phyloP scores from a whole-genome alignment of 1,140 invertebrate species.

The Lordiphosa stackelbergi region DNA sequence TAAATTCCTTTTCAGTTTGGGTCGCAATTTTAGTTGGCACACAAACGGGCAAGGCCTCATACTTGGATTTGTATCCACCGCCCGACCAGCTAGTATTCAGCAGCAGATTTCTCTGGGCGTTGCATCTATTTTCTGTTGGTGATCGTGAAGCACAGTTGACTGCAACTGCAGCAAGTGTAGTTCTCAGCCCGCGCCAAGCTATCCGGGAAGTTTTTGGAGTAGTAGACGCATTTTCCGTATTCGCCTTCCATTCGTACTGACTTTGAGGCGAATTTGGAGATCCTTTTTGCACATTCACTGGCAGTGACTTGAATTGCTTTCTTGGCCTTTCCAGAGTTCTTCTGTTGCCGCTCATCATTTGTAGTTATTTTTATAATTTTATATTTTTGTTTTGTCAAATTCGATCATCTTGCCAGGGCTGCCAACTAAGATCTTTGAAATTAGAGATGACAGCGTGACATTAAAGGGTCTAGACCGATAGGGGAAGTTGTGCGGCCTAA shows the following conservation, averaged over 20 bases:
- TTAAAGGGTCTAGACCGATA: too few species aligned
- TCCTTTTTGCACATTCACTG: slow-evolving; percentile 1
- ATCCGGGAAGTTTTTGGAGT: slow-evolving; percentile 1
- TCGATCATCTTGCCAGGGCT: slow-evolving; percentile 1
- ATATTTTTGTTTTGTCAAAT: background rate
- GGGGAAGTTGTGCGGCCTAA: too few species aligned
- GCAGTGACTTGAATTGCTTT: background rate
- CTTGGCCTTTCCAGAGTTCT: background rate
- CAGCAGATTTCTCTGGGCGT: background rate
- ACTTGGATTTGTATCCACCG: background rate
- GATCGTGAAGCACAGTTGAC: background rate
- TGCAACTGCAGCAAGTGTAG: background rate
- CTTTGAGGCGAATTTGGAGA: background rate
- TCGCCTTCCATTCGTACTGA: background rate
- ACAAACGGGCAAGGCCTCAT: background rate
- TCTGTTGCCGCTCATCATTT: background rate
- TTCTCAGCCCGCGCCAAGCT: background rate
- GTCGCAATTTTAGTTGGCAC: background rate
- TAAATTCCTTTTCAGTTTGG: background rate
- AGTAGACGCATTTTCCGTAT: background rate
- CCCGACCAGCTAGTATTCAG: slow-evolving; percentile 1
- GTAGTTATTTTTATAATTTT: background rate
- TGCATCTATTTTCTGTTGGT: background rate
- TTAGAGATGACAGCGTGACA: background rate
- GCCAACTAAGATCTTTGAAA: background rate